These are phyloP conservation scores for Seira musarum DNA, from an alignment of 2,888 invertebrate genomes.

Conservation along the genomic window DNA sequence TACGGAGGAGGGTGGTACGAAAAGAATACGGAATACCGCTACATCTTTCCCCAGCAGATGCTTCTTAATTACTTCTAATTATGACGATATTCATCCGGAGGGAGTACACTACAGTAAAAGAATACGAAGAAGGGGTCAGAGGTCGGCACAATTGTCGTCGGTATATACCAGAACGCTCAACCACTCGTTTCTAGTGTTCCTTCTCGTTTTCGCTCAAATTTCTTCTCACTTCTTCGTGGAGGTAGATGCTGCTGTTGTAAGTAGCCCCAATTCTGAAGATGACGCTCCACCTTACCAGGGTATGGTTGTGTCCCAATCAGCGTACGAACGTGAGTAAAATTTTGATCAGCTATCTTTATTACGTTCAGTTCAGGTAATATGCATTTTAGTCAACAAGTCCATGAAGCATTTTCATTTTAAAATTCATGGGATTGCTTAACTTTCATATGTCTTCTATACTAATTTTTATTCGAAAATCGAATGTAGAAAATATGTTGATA, in stretches of 20 bases:
- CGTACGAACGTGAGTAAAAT: too few relatives aligned
- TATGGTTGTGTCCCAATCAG: too few relatives aligned
- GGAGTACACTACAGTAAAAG: background rate
- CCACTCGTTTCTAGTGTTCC: conserved; percentile 38
- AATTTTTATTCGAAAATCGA: too few relatives aligned
- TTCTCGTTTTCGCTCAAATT: conserved; percentile 44
- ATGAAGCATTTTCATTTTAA: conserved; percentile 26
- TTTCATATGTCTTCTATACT: background rate
- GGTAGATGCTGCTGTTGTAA: conserved; percentile 40
- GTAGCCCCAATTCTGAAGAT: conserved; percentile 8
- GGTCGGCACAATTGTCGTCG: conserved; percentile 22
- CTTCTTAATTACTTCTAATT: conserved; percentile 33
- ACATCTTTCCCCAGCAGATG: conserved; percentile 6
- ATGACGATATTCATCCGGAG: conserved; percentile 27
- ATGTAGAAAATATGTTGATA: too few relatives aligned
- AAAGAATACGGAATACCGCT: conserved; percentile 9
- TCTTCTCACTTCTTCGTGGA: conserved; percentile 34
- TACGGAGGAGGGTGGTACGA: conserved; percentile 30
- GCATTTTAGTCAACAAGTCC: conserved; percentile 14
- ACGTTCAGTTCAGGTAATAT: too few relatives aligned
- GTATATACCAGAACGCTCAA: conserved; percentile 36
- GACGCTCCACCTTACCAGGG: conserved; percentile 36
- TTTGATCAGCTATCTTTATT: conserved; percentile 21
- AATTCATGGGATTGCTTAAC: background rate
- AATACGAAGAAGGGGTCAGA: conserved; percentile 20